A percentile compares a stretch with the other conserved stretches of the same genome.
Evolutionary conservation across 92 coral and sea anemone genomes (phyloP).

Genomic region (Heteractis magnifica): DNA sequence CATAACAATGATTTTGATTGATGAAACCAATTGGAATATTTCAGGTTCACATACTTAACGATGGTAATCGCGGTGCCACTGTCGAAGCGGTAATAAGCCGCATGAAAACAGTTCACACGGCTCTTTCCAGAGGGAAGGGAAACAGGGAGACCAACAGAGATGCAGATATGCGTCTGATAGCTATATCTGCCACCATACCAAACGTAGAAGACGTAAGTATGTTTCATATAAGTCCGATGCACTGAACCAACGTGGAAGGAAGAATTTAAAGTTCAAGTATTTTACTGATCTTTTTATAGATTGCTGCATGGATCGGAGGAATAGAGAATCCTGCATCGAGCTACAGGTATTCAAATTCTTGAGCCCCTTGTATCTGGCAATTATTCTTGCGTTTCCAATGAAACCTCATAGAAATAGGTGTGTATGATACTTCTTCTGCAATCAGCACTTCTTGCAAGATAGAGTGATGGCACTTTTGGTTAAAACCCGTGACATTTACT

Average conservation of each 20-base stretch:
- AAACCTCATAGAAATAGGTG: too few species aligned
- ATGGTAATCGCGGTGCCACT: conserved; percentile 92
- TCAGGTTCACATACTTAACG: conserved; percentile 89
- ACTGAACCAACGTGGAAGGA: too few species aligned
- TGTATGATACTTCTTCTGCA: too few species aligned
- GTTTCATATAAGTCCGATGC: not conserved
- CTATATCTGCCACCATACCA: conserved; percentile 95
- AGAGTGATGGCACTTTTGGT: too few species aligned
- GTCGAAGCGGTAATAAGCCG: conserved; percentile 98
- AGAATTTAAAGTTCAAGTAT: too few species aligned
- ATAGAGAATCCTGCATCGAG: conserved; percentile 78
- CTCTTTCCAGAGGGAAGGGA: conserved; percentile 62
- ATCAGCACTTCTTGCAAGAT: too few species aligned
- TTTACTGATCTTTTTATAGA: conserved; percentile 34
- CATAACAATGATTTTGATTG: not conserved
- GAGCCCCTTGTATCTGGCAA: too few species aligned
- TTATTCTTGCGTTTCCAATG: too few species aligned
- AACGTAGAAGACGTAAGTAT: conserved; percentile 93
- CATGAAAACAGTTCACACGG: conserved; percentile 96
- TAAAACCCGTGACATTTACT: too few species aligned
- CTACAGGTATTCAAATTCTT: conserved; percentile 58
- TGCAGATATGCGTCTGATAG: conserved; percentile 77
- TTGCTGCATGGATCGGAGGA: conserved; percentile 94
- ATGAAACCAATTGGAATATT: not conserved
- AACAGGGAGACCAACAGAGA: conserved; percentile 36